A percentile compares a stretch with the other conserved stretches of the same genome.
Conservation (phyloP, 2,797 vertebrate genomes). For the Bucorvus abyssinicus region DNA sequence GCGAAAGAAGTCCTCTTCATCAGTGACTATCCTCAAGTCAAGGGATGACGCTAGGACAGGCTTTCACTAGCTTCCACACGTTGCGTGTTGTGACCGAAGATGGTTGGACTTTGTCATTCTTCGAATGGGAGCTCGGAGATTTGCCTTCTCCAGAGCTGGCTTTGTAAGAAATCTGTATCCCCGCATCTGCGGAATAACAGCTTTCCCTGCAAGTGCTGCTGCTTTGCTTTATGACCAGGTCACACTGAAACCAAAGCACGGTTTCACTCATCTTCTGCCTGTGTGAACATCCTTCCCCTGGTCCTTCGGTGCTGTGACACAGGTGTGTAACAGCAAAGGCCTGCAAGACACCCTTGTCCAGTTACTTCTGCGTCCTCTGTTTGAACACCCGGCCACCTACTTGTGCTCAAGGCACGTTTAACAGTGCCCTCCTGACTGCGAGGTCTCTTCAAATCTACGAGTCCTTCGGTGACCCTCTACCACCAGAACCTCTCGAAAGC, state of each 20-base stretch:
- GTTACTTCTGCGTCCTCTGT: neutral
- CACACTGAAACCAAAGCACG: neutral
- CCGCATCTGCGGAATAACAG: neutral
- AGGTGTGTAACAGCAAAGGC: neutral
- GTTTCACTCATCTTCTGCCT: neutral
- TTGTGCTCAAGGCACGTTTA: neutral
- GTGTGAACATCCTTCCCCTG: rapidly evolving
- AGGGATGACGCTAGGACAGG: neutral
- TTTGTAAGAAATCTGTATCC: neutral
- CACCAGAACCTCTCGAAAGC: neutral
- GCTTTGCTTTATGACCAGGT: neutral
- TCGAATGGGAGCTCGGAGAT: neutral
- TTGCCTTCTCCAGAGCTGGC: neutral
- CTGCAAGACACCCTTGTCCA: rapidly evolving
- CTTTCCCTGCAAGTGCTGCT: rapidly evolving
- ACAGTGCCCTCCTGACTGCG: neutral
- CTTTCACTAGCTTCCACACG: rapidly evolving
- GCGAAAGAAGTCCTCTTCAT: neutral
- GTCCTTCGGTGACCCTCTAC: rapidly evolving
- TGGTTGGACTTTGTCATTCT: neutral
- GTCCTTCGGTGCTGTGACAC: rapidly evolving
- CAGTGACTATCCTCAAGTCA: neutral
- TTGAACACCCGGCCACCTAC: neutral
- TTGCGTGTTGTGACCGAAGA: neutral
- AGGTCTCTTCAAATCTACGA: neutral